phyloP scores from a whole-genome alignment of 2,113 vertebrate genomes.

The Dasypus novemcinctus region DNA sequence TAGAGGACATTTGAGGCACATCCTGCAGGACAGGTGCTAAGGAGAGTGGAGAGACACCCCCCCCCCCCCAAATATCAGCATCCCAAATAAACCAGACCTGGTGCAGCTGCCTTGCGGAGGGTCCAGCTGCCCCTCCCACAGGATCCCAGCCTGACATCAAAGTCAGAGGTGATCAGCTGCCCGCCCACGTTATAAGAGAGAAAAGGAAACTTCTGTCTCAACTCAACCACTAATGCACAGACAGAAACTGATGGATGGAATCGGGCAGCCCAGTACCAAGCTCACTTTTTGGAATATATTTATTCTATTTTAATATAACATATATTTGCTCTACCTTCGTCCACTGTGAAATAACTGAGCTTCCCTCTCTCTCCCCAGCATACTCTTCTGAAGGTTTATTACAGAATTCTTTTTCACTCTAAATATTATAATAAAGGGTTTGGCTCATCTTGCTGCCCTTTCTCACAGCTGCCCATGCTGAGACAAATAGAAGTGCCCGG shows the following conservation, averaged over 20 bases:
- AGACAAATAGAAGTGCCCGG: accelerated
- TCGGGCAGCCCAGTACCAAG: too few relatives aligned
- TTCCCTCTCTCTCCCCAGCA: not conserved
- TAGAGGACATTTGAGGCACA: not conserved
- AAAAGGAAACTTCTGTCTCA: not conserved
- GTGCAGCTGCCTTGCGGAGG: not conserved
- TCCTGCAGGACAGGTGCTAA: accelerated
- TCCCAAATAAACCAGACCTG: not conserved
- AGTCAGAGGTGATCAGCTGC: accelerated
- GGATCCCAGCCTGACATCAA: not conserved
- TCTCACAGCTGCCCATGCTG: not conserved
- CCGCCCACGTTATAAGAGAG: not conserved
- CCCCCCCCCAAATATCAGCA: not conserved
- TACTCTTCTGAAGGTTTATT: not conserved
- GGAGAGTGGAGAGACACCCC: not conserved
- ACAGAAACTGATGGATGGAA: not conserved
- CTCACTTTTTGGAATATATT: not conserved
- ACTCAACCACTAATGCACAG: not conserved
- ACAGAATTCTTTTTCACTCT: not conserved
- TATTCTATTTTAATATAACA: not conserved
- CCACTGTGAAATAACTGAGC: not conserved
- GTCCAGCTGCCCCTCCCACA: not conserved
- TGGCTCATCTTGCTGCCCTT: not conserved
- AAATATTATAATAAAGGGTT: not conserved
- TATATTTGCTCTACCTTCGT: not conserved